phyloP scores from a whole-genome alignment of 92 coral and sea anemone genomes.

The Zoanthus gigantus region DNA sequence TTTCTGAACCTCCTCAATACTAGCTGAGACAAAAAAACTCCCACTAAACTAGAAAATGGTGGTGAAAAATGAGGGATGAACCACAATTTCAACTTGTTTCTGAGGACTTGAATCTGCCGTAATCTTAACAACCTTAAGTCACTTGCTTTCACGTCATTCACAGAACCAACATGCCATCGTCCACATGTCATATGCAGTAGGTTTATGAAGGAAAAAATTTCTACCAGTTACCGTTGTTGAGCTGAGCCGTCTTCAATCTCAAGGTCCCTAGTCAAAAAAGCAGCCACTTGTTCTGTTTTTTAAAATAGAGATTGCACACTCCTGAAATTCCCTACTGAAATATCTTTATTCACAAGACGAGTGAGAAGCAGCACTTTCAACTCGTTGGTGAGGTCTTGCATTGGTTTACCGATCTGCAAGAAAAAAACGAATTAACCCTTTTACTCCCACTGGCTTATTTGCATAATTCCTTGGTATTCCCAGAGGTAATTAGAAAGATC shows the following conservation, averaged over 20 bases:
- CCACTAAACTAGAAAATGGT: conserved; percentile 9
- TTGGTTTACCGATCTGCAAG: conserved; percentile 57
- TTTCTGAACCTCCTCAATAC: conserved; percentile 5
- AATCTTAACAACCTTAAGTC: conserved; percentile 40
- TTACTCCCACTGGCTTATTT: conserved; percentile 15
- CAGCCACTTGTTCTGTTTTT: conserved; percentile 16
- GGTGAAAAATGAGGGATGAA: conserved; percentile 22
- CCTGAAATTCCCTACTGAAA: conserved; percentile 28
- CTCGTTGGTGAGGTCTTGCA: conserved; percentile 48
- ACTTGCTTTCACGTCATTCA: conserved; percentile 41
- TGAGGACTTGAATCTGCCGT: conserved; percentile 49
- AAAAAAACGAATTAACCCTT: background rate
- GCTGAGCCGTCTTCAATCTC: conserved; percentile 53
- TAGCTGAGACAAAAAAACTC: background rate
- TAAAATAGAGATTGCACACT: conserved; percentile 28
- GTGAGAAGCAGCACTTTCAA: conserved; percentile 25
- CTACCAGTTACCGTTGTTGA: conserved; percentile 52
- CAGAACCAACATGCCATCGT: conserved; percentile 41
- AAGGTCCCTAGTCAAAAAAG: conserved; percentile 23
- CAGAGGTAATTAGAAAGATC: conserved; percentile 38
- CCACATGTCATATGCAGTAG: conserved; percentile 47
- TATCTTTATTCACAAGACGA: conserved; percentile 20
- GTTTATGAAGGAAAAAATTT: conserved; percentile 24
- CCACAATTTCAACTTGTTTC: conserved; percentile 34
- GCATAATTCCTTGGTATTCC: conserved; percentile 35